Percentiles rank a stretch among this genome's conserved stretches.
Evolutionary conservation across 2,888 invertebrate genomes (phyloP).

Genomic region (Chalcis sispes): DNA sequence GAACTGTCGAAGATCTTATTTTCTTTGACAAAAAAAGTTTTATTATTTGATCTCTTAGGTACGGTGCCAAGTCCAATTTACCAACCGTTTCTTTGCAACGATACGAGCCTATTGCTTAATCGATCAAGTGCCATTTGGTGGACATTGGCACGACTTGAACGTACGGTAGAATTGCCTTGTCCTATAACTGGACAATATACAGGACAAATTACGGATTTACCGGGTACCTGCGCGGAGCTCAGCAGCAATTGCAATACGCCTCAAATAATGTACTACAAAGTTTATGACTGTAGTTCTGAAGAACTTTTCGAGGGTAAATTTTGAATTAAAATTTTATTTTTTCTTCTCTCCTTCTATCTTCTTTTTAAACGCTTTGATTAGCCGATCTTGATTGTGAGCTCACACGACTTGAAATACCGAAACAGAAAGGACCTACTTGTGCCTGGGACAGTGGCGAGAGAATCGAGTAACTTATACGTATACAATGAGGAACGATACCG

Average conservation of each 20-base stretch:
- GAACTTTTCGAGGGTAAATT: constrained; percentile 80
- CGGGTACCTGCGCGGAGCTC: constrained; percentile 80
- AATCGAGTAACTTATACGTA: constrained; percentile 81
- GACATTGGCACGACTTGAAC: constrained; percentile 72
- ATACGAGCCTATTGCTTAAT: constrained; percentile 70
- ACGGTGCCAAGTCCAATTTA: constrained; percentile 71
- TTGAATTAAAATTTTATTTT: constrained; percentile 68
- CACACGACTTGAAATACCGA: constrained; percentile 11
- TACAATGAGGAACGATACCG: constrained; percentile 80
- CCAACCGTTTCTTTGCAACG: constrained; percentile 75
- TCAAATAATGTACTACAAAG: constrained; percentile 83
- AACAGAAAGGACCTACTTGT: constrained; percentile 81
- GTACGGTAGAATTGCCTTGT: constrained; percentile 78
- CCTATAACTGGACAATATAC: constrained; percentile 82
- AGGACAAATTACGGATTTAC: constrained; percentile 80
- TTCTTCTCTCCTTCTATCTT: constrained; percentile 1
- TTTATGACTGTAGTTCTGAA: constrained; percentile 79
- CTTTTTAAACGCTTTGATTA: constrained; percentile 7
- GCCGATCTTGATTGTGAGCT: not conserved
- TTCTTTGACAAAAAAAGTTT: constrained; percentile 57
- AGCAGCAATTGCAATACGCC: constrained; percentile 82
- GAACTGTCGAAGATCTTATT: not conserved
- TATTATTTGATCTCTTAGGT: constrained; percentile 65
- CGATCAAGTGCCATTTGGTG: constrained; percentile 50
- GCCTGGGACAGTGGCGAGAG: constrained; percentile 83